Evolutionary conservation across 2,888 invertebrate species (phyloP), one percentile per base, ranked within the genome.

Genomic region (Eumacrocentrus americanus): DNA sequence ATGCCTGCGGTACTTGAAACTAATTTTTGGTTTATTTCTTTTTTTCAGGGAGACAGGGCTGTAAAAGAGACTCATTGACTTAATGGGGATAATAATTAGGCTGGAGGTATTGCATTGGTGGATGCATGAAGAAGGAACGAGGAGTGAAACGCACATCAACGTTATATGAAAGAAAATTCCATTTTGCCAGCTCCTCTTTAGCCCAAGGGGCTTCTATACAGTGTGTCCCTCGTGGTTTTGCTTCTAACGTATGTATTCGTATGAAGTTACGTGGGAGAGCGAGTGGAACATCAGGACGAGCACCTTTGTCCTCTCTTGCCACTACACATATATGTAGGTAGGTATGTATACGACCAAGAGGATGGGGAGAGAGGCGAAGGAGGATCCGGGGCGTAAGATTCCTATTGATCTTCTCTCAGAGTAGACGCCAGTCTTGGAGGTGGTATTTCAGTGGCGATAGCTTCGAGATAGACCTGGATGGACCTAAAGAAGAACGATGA

Each of bases 401-500:
- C 70, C 74, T 73, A 74, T 74, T 75, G 74, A 74, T 74, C 74
- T 72, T 64, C 73, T 70, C 67, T 64, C 62, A 71, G 67, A 69
- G 68, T 67, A 65, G 67, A 65, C 64, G 70, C 50, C 40, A 22
- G n/a, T n/a, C n/a, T n/a, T n/a, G n/a, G n/a, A n/a, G n/a, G n/a
- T n/a, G 37, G 25, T 44, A 23, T 52, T 38, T 37, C 37, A 12
- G 22, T 12, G 48, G 14, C 7, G 14, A 25, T 22, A 25, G 48
- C 23, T 44, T 16, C 16, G 44, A 34, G 34, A 34, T 35, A 35
- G 14, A 14, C n/a, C n/a, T n/a, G n/a, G n/a, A n/a, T n/a, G n/a
- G n/a, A n/a, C n/a, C n/a, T n/a, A n/a, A n/a, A n/a, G n/a, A n/a
- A n/a, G n/a, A n/a, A n/a, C n/a, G n/a, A n/a, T n/a, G n/a, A n/a